Base-by-base conservation (phyloP, 2,797 vertebrate species). In the Spea hammondii region DNA sequence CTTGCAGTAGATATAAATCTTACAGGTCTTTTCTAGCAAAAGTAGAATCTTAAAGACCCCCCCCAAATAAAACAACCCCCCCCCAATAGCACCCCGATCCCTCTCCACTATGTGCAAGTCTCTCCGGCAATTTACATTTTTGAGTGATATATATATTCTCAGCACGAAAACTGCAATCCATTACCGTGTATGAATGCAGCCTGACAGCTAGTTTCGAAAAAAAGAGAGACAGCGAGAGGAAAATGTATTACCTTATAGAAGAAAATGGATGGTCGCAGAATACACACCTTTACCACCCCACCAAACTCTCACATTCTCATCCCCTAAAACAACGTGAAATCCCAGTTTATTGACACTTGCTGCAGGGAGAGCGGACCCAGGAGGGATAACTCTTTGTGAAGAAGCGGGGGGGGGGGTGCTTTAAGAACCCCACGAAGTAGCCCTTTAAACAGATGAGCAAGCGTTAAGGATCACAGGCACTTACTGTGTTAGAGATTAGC, bases 121-220 rank as follows among this genome's bases (percentile, higher is more conserved):
- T 84, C 74, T 72, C 53, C 14, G 49, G 48, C 69, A 68, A 84
- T 89, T 84, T 86, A 83, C 84, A 84, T 85, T 62, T 62, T 78
- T 83, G 44, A 80, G 84, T 83, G 83, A 83, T 89, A 83, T 85
- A 32, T 32, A 84, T 84, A 87, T 87, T 86, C 85, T 82, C 84
- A 84, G 83, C 91, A 89, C 88, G 82, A 84, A 87, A 85, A 86
- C 86, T 83, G 88, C 89, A 86, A 88, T 74, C 84, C 83, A 86
- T 89, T 87, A 84, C 85, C 86, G 86, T 84, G 87, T 85, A 85
- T 84, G 85, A 87, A 85, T 87, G 85, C 87, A 79, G 79, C 76
- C 79, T 79, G 80, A 83, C 84, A 83, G 87, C 85, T 83, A 83
- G 84, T 86, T 32, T 0, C 3, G 5, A 82, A 83, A 82, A 75